Percentiles rank a stretch among this genome's conserved stretches.
phyloP scores from a whole-genome alignment of 2,113 vertebrate species.

The Marmota flaviventris region DNA sequence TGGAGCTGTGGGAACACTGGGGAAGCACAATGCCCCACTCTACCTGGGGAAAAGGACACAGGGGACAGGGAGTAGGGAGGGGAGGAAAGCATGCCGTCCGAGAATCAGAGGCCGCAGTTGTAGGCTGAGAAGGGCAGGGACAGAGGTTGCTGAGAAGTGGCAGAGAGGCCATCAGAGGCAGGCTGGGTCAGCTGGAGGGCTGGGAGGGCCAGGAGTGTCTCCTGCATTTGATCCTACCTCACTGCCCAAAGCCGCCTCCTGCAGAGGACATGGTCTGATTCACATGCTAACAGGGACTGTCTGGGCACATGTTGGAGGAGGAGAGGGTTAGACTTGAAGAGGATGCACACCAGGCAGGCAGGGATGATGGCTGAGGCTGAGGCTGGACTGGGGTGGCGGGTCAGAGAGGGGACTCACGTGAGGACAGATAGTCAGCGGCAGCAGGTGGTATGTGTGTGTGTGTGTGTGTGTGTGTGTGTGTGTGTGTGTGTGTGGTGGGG shows the following conservation, averaged over 20 bases:
- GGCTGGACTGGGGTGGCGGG: neutral
- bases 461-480: too few relatives aligned
- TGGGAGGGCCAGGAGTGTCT: neutral
- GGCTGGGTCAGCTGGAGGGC: neutral
- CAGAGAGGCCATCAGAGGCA: neutral
- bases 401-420: neutral
- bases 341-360: neutral
- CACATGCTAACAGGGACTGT: neutral
- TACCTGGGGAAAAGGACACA: fast-evolving
- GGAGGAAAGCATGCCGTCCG: neutral
- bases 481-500: fast-evolving
- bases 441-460: neutral
- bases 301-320: neutral
- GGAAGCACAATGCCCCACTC: too few relatives aligned
- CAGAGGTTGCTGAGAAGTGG: neutral
- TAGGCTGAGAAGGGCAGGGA: too few relatives aligned
- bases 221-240: neutral
- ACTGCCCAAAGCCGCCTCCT: neutral
- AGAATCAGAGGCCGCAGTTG: neutral
- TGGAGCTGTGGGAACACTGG: neutral
- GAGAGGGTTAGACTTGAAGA: neutral
- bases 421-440: neutral
- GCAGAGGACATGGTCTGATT: neutral
- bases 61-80: neutral
- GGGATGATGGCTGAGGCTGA: neutral